These are phyloP conservation scores for Caenorhabditis auriculariae DNA, from an alignment of 2,888 invertebrate species.

Conservation along the genomic window DNA sequence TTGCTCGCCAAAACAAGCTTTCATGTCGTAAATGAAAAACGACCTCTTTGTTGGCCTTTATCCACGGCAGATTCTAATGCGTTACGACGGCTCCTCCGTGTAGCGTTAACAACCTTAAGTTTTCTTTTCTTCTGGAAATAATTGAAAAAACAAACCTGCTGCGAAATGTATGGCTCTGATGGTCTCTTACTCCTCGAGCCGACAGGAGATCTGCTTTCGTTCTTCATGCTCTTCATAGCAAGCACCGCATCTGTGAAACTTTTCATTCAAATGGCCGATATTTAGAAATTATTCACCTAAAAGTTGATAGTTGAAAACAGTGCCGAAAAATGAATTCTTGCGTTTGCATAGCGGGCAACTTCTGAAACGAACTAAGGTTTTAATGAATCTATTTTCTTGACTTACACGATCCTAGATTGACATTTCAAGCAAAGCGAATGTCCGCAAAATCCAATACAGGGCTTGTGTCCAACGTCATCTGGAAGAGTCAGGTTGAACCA, in stretches of 20 bases:
- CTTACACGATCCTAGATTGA: conserved; percentile 24
- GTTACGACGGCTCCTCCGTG: conserved; percentile 16
- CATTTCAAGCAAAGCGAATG: conserved; percentile 29
- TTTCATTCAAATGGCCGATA: not conserved
- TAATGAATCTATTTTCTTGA: not conserved
- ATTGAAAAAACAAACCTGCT: conserved; percentile 10
- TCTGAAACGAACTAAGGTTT: conserved; percentile 5
- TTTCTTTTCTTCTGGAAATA: not conserved
- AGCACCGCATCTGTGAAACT: too few species aligned
- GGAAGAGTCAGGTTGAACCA: not conserved
- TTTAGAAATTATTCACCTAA: conserved; percentile 7
- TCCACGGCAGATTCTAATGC: conserved; percentile 19
- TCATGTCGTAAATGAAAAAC: too few species aligned
- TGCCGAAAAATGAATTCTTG: conserved; percentile 29
- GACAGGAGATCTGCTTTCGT: too few species aligned
- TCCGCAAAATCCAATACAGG: conserved; percentile 29
- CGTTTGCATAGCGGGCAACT: conserved; percentile 27
- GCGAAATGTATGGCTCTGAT: conserved; percentile 22
- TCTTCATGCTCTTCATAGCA: too few species aligned
- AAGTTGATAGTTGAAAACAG: conserved; percentile 30
- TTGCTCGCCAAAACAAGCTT: too few species aligned
- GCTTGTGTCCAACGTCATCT: conserved; percentile 28
- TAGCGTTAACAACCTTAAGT: conserved; percentile 26
- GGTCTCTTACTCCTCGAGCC: not conserved
- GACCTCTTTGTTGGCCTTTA: too few species aligned